Evolutionary conservation across 2,888 invertebrate genomes (phyloP), one percentile per base, ranked within the genome.

Genomic region (Thera obeliscata): DNA sequence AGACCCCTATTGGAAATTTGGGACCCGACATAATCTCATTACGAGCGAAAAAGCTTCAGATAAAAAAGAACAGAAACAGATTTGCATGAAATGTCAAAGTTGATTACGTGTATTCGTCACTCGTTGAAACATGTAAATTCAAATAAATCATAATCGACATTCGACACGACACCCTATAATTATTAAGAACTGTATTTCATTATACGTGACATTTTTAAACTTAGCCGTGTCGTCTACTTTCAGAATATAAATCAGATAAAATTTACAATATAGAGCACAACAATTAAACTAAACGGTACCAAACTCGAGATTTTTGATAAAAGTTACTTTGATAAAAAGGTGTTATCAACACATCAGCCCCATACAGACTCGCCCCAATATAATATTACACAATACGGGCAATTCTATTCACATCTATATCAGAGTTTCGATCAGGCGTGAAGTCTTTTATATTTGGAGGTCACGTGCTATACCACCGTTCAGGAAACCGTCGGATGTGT

Each of bases 381-480:
- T 85, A 81, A 83, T 85, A 87, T 90, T 84, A 87, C 83, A 87
- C 88, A 91, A 91, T 91, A 85, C 86, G 82, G 90, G 87, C 89
- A 92, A 93, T 93, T 89, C 91, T 82, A 89, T 93, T 92, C 91
- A 85, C 87, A 92, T 92, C 87, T 86, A 84, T 84, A 88, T 87
- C 83, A 83, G 79, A 66, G 76, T 86, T 81, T 83, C 81, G 87
- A 90, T 93, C 91, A 88, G 88, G 89, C 93, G 91, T 92, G 89
- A 89, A 93, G 87, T 87, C 88, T 90, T 92, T 93, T 91, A 87
- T 91, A 89, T 89, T 89, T 84, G 84, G 77, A 87, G 71, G 93
- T 86, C 93, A 90, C 93, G 93, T 92, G 93, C 61, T 83, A 88
- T 82, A 78, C 83, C 88, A 79, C 76, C 88, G 88, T 85, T 84